A percentile compares a stretch with the other conserved stretches of the same genome.
phyloP scores from a whole-genome alignment of 1,140 invertebrate genomes.

The Lepeophtheirus salmonis region DNA sequence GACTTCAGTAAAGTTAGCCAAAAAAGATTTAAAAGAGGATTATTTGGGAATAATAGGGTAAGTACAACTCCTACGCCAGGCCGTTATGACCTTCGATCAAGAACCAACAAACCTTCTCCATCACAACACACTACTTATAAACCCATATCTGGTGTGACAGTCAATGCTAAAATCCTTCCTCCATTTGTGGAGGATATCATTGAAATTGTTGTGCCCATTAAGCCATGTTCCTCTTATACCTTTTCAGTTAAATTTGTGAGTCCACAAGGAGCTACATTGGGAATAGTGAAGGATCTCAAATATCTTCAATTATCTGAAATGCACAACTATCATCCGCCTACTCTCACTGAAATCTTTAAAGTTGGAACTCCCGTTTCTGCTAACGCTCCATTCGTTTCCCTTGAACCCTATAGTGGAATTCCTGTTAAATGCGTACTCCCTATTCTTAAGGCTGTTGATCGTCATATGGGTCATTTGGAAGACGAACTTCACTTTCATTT shows the following conservation, averaged over 20 bases:
- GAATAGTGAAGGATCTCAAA: slow-evolving; percentile 1
- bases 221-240: slow-evolving; percentile 5
- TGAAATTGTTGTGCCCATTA: slow-evolving; percentile 3
- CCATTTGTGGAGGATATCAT: slow-evolving; percentile 5
- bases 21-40: neutral
- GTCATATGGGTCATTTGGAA: slow-evolving; percentile 5
- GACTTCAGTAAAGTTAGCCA: neutral
- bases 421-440: neutral
- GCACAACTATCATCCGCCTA: slow-evolving; percentile 1
- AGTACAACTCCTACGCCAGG: neutral
- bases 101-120: neutral
- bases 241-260: slow-evolving; percentile 5
- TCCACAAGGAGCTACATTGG: neutral
- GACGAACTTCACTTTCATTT: slow-evolving; percentile 8
- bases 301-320: slow-evolving; percentile 3
- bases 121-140: neutral
- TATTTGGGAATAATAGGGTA: neutral
- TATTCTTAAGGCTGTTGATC: slow-evolving; percentile 8
- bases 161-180: neutral
- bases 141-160: neutral
- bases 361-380: neutral
- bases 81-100: neutral
- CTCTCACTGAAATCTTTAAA: slow-evolving; percentile 1
- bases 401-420: neutral
- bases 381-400: neutral